A percentile compares a stretch with the other conserved stretches of the same genome.
Evolutionary conservation across 2,113 vertebrate species (phyloP).

Genomic region (Spheniscus mendiculus): DNA sequence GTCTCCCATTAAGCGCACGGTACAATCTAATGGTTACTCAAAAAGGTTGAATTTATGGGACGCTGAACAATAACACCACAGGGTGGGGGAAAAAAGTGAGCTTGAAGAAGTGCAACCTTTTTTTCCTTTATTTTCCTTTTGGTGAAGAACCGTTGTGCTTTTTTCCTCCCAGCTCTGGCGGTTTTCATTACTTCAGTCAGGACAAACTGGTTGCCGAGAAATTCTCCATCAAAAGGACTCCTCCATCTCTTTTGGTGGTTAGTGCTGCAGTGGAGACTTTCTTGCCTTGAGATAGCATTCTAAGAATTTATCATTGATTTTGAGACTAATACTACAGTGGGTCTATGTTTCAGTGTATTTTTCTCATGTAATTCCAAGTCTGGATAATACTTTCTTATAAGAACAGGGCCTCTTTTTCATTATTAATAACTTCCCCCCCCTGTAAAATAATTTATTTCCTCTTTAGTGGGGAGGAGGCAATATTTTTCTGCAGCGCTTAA

Average conservation of each 20-base stretch:
- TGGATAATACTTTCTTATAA: not conserved
- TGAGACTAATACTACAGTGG: not conserved
- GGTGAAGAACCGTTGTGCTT: not conserved
- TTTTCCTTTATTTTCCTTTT: not conserved
- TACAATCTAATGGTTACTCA: fast-evolving
- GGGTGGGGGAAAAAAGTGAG: not conserved
- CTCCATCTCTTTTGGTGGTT: too few relatives aligned
- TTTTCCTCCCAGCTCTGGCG: not conserved
- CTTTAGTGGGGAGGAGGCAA: not conserved
- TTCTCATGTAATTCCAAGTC: not conserved
- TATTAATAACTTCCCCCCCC: not conserved
- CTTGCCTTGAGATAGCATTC: fast-evolving
- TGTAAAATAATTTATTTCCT: not conserved
- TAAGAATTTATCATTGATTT: not conserved
- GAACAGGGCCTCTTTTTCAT: not conserved
- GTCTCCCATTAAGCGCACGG: fast-evolving
- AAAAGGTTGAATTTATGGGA: not conserved
- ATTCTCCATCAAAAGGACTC: not conserved
- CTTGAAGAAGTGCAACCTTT: not conserved
- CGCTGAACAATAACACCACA: fast-evolving
- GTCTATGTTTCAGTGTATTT: not conserved
- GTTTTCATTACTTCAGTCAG: not conserved
- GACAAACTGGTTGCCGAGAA: not conserved
- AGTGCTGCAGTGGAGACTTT: not conserved
- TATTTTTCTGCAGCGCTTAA: not conserved